Conservation (phyloP, 2,797 vertebrate species). For the Epinephelus awoara region DNA sequence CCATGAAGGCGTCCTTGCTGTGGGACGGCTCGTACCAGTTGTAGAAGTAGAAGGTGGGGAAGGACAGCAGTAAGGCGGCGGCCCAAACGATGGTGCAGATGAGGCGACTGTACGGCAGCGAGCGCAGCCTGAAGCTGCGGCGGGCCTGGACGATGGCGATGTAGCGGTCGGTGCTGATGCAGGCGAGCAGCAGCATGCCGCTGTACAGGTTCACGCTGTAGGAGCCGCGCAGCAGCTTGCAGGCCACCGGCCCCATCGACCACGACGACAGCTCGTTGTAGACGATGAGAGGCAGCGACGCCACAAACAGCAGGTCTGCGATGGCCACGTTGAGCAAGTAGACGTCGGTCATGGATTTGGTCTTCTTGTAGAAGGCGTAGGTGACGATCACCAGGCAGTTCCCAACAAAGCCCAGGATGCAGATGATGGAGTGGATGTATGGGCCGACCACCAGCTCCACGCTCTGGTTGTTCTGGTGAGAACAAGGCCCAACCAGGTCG, state of each 20-base stretch:
- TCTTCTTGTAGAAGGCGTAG: constrained; percentile 90
- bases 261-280: constrained; percentile 88
- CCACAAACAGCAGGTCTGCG: constrained; percentile 92
- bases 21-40: constrained; percentile 73
- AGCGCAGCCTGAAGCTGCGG: constrained; percentile 88
- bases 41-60: constrained; percentile 86
- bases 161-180: constrained; percentile 93
- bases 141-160: constrained; percentile 93
- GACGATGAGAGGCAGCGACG: constrained; percentile 87
- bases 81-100: constrained; percentile 88
- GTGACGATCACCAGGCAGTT: constrained; percentile 92
- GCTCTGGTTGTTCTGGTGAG: fast-evolving
- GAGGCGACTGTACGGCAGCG: constrained; percentile 79
- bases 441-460: constrained; percentile 56
- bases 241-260: constrained; percentile 85
- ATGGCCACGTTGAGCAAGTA: constrained; percentile 94
- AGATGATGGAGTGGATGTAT: constrained; percentile 87
- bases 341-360: constrained; percentile 93
- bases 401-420: constrained; percentile 88
- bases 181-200: constrained; percentile 92
- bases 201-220: constrained; percentile 94
- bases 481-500: not conserved
- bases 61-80: constrained; percentile 84
- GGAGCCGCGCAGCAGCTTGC: constrained; percentile 89
- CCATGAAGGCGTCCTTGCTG: fast-evolving